A percentile compares a stretch with the other conserved stretches of the same genome.
These are phyloP conservation scores for Strongylocentrotus purpuratus DNA, from an alignment of 35 echinoderm and acorn worm species.

Conservation along the genomic window DNA sequence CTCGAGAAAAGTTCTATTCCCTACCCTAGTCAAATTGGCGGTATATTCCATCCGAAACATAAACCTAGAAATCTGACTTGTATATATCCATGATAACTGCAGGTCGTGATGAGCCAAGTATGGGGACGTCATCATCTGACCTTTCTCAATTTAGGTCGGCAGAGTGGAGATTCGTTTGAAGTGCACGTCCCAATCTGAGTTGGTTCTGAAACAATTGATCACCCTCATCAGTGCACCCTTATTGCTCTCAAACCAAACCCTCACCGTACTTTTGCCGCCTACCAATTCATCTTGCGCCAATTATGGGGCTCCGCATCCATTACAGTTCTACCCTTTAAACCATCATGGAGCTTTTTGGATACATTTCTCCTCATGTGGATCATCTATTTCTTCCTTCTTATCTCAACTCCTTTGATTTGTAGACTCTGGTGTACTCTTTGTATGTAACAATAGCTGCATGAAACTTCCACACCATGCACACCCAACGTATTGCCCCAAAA, in stretches of 20 bases:
- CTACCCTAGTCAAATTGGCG: background rate
- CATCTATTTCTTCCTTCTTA: background rate
- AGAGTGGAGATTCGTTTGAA: constrained; percentile 29
- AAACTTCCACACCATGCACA: background rate
- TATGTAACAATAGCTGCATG: background rate
- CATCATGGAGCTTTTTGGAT: background rate
- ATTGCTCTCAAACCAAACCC: constrained; percentile 13
- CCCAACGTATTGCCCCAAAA: background rate
- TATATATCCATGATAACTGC: background rate
- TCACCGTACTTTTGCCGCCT: constrained; percentile 33
- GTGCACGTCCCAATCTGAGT: background rate
- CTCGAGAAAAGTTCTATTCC: background rate
- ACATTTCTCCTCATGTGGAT: background rate
- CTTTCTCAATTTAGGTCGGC: constrained; percentile 26
- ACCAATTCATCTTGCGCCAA: constrained; percentile 37
- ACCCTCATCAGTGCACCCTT: constrained; percentile 25
- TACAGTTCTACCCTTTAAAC: constrained; percentile 15
- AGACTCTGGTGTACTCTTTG: background rate
- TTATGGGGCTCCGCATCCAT: constrained; percentile 2
- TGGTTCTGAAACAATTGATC: constrained; percentile 42
- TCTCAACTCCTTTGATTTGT: too few species aligned
- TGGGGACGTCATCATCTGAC: constrained; percentile 12
- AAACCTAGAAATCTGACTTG: background rate
- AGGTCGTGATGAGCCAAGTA: background rate
- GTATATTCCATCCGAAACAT: background rate